phyloP scores from a whole-genome alignment of 2,797 vertebrate genomes.

The Sebastes wilsoni region DNA sequence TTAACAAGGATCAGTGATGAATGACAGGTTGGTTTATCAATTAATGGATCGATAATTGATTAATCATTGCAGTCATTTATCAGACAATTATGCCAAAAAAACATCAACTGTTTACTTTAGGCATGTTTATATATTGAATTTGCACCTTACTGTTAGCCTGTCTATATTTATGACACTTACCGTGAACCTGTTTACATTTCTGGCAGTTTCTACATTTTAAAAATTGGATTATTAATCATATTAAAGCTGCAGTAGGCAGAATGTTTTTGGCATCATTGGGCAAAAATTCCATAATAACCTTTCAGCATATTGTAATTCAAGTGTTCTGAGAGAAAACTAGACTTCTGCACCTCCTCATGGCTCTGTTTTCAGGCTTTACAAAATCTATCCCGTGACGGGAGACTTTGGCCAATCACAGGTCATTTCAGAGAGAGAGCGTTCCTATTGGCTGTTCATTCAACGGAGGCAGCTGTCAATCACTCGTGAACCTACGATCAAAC shows the following conservation, averaged over 20 bases:
- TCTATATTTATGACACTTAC: not conserved
- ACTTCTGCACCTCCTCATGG: too few relatives aligned
- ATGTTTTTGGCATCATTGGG: too few relatives aligned
- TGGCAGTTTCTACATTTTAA: not conserved
- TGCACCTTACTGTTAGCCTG: not conserved
- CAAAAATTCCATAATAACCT: too few relatives aligned
- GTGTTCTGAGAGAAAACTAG: too few relatives aligned
- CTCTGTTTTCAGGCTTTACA: too few relatives aligned
- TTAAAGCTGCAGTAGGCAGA: too few relatives aligned
- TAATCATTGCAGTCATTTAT: not conserved
- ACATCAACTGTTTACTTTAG: not conserved
- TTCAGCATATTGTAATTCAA: too few relatives aligned
- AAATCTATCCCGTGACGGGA: rapidly evolving
- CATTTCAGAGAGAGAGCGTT: too few relatives aligned
- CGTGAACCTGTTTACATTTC: not conserved
- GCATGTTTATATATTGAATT: not conserved
- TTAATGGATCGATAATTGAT: not conserved
- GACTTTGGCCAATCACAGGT: too few relatives aligned
- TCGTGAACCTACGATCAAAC: too few relatives aligned
- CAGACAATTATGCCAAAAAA: not conserved
- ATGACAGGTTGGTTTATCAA: not conserved
- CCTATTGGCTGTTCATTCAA: too few relatives aligned
- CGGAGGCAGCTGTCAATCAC: too few relatives aligned
- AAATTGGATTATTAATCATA: not conserved
- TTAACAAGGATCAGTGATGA: not conserved